These are phyloP conservation scores for Flexamia atlantica DNA, from an alignment of 2,888 invertebrate species.

Conservation along the genomic window DNA sequence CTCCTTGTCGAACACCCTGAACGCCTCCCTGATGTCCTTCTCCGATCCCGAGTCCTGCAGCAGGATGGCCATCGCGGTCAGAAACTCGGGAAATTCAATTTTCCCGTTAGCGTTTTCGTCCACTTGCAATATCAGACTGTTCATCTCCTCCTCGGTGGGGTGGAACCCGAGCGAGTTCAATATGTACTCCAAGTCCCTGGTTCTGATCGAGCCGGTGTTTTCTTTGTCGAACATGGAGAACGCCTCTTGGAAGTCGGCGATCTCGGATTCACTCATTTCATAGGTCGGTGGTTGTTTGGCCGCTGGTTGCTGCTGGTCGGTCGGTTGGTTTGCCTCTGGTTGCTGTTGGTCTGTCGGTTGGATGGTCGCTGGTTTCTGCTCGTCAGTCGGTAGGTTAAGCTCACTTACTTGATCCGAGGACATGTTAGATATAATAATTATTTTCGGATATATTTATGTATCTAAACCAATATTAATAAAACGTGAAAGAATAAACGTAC, in stretches of 20 bases:
- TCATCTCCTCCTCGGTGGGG: conserved; percentile 99
- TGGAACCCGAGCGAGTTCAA: conserved; percentile 99
- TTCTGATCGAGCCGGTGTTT: conserved; percentile 99
- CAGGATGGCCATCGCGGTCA: conserved; percentile 99
- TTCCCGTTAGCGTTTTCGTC: conserved; percentile 97
- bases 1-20: conserved; percentile 99
- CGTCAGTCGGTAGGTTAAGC: too few species aligned
- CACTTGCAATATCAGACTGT: conserved; percentile 99
- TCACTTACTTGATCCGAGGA: too few species aligned
- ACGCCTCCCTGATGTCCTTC: conserved; percentile 99
- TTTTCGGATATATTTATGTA: too few species aligned
- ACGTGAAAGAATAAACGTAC: too few species aligned
- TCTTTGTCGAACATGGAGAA: conserved; percentile 99
- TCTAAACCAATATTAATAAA: too few species aligned
- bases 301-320: too few species aligned
- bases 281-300: too few species aligned
- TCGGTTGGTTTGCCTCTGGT: too few species aligned
- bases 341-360: too few species aligned
- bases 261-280: conserved; percentile 98
- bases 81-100: conserved; percentile 99
- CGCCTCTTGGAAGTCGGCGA: conserved; percentile 99
- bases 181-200: conserved; percentile 99
- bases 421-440: too few species aligned
- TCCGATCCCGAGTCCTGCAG: conserved; percentile 99
- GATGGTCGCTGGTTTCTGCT: too few species aligned